Conservation (phyloP, 64 coral and sea anemone genomes). For the Catalaphyllia jardinei region DNA sequence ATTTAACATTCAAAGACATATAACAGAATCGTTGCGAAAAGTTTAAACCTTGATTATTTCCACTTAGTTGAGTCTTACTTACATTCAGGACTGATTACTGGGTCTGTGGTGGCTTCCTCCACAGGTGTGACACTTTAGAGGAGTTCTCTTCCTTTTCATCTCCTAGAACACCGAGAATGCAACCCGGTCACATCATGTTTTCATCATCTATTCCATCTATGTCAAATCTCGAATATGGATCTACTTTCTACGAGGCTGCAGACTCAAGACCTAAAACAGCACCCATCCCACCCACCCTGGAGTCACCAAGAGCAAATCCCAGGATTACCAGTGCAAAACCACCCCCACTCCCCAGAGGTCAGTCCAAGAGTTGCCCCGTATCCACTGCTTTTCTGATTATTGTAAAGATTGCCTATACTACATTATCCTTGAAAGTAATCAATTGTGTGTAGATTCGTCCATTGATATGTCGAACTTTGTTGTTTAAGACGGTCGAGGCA, state of each 20-base stretch:
- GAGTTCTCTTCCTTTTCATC: slow-evolving; percentile 5
- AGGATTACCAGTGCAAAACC: slow-evolving; percentile 89
- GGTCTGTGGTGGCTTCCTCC: too few relatives aligned
- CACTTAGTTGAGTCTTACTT: too few relatives aligned
- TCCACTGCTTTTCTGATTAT: too few relatives aligned
- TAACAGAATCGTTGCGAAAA: too few relatives aligned
- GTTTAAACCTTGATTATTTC: too few relatives aligned
- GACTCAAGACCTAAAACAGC: slow-evolving; percentile 77
- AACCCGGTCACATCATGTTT: neutral
- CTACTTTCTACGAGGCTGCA: neutral
- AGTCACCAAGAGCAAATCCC: slow-evolving; percentile 85
- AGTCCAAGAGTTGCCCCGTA: neutral
- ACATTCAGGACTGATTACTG: too few relatives aligned
- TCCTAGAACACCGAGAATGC: slow-evolving; percentile 5
- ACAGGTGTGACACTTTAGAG: neutral
- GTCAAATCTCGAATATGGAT: neutral
- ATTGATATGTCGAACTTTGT: too few relatives aligned
- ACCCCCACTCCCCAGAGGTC: slow-evolving; percentile 68
- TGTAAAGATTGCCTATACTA: too few relatives aligned
- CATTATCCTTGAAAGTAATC: too few relatives aligned
- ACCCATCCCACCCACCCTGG: slow-evolving; percentile 79
- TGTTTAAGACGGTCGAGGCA: too few relatives aligned
- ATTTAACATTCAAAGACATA: too few relatives aligned
- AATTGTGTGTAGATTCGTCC: too few relatives aligned
- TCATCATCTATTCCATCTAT: slow-evolving; percentile 31